phyloP scores from a whole-genome alignment of 2,888 invertebrate species.

The Podabrus alpinus region DNA sequence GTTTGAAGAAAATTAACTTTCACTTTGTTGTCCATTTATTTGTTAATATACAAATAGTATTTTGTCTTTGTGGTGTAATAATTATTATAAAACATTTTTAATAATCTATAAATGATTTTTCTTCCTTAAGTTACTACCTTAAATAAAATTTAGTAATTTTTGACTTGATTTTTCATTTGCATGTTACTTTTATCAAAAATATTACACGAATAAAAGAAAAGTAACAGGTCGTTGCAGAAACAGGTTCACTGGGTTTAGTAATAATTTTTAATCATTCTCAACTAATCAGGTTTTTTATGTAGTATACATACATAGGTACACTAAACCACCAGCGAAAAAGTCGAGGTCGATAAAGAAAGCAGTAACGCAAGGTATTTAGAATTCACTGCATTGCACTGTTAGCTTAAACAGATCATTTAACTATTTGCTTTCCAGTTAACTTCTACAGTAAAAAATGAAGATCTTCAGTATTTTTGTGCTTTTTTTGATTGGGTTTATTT shows the following conservation, averaged over 20 bases:
- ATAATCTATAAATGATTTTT: too few species aligned
- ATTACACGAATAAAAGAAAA: not conserved
- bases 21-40: not conserved
- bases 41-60: not conserved
- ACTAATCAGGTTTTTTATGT: slow-evolving; percentile 11
- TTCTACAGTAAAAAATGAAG: slow-evolving; percentile 20
- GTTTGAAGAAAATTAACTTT: not conserved
- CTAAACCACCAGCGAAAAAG: slow-evolving; percentile 15
- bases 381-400: slow-evolving; percentile 4
- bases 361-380: slow-evolving; percentile 24
- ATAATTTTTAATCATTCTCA: slow-evolving; percentile 14
- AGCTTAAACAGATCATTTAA: slow-evolving; percentile 8
- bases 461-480: slow-evolving; percentile 26
- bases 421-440: slow-evolving; percentile 12
- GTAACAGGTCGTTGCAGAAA: slow-evolving; percentile 20
- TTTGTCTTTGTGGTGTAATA: not conserved
- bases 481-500: slow-evolving; percentile 15
- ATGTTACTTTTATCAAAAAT: not conserved
- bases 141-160: not conserved
- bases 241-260: slow-evolving; percentile 13
- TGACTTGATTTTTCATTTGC: not conserved
- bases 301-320: slow-evolving; percentile 1
- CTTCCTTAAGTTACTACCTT: not conserved
- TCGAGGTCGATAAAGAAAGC: slow-evolving; percentile 28
- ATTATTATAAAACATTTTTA: not conserved